Conservation (phyloP, 2,888 invertebrate species). For the Tetranychus truncatus region DNA sequence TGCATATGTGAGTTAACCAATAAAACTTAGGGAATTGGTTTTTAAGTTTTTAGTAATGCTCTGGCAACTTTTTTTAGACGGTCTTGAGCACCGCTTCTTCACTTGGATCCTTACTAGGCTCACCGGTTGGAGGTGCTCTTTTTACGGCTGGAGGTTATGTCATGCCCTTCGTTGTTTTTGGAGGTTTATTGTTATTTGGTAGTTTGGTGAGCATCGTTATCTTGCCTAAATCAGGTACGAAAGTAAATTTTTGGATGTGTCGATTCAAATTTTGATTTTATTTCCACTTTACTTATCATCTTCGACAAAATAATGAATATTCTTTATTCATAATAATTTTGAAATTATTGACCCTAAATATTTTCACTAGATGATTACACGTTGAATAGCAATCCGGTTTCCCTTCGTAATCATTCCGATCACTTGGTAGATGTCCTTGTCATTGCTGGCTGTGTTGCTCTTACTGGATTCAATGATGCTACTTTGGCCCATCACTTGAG, state of each 20-base stretch:
- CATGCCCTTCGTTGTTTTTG: conserved; percentile 60
- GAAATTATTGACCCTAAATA: too few species aligned
- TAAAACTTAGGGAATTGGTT: background rate
- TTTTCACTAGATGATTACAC: background rate
- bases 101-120: conserved; percentile 66
- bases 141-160: conserved; percentile 47
- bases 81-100: conserved; percentile 73
- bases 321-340: too few species aligned
- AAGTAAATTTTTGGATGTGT: background rate
- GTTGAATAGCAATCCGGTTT: background rate
- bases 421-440: conserved; percentile 21
- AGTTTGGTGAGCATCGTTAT: conserved; percentile 54
- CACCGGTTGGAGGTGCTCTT: conserved; percentile 67
- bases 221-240: conserved; percentile 38
- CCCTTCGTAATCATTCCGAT: conserved; percentile 19
- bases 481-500: conserved; percentile 69
- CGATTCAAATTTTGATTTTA: background rate
- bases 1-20: conserved; percentile 30
- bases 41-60: background rate
- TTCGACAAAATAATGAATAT: background rate
- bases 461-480: conserved; percentile 65
- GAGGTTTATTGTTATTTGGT: conserved; percentile 51
- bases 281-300: too few species aligned
- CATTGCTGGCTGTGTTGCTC: conserved; percentile 23
- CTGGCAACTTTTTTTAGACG: conserved; percentile 30